phyloP scores from a whole-genome alignment of 2,113 vertebrate genomes.

The Mustelus asterias region DNA sequence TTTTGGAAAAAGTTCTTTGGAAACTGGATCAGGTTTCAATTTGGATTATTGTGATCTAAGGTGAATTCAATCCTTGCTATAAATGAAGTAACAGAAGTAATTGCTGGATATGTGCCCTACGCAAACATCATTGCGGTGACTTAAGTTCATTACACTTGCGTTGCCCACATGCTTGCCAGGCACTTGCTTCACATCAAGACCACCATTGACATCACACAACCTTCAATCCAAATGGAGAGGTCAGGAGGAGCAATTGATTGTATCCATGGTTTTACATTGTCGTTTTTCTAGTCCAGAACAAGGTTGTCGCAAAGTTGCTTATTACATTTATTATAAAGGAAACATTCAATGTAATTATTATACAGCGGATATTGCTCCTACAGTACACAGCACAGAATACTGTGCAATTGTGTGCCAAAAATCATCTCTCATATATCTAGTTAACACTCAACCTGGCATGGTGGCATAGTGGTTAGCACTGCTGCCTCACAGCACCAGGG shows the following conservation, averaged over 20 bases:
- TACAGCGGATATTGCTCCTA: not conserved
- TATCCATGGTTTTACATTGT: not conserved
- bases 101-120: not conserved
- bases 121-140: not conserved
- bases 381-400: too few relatives aligned
- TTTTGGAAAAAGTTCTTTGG: not conserved
- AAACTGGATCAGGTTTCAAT: slow-evolving; percentile 2
- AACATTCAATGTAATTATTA: not conserved
- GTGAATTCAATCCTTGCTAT: not conserved
- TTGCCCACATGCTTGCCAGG: not conserved
- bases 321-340: not conserved
- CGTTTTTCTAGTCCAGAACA: not conserved
- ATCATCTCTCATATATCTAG: too few relatives aligned
- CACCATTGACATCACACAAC: not conserved
- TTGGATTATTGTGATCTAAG: not conserved
- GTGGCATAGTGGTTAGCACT: too few relatives aligned
- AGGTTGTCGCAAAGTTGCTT: not conserved
- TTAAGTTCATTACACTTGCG: not conserved
- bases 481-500: too few relatives aligned
- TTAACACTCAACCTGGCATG: too few relatives aligned
- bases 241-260: not conserved
- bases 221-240: not conserved
- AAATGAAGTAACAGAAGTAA: not conserved
- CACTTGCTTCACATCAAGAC: not conserved
- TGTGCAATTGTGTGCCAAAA: too few relatives aligned